Evolutionary conservation across 2,113 vertebrate species (phyloP).

Genomic region (Sapayoa aenigma): DNA sequence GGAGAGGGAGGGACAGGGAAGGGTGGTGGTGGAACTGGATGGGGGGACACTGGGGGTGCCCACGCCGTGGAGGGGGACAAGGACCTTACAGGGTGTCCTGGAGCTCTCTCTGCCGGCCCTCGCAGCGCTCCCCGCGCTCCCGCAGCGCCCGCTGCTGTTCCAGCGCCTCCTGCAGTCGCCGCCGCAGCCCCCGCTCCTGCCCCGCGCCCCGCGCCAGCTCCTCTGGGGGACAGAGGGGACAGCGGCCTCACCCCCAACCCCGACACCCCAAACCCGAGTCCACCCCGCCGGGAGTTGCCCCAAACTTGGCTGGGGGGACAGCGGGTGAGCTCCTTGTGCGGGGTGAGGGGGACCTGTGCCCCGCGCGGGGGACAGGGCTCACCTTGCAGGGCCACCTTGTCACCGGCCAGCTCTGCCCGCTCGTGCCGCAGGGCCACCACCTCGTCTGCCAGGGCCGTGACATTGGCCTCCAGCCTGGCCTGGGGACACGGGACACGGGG

Average conservation of each 20-base stretch:
- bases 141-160: neutral
- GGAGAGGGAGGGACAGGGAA: neutral
- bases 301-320: too few species aligned
- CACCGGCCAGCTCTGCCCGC: neutral
- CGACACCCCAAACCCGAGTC: accelerated
- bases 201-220: neutral
- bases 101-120: neutral
- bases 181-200: neutral
- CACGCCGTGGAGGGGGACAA: neutral
- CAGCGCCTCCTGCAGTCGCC: neutral
- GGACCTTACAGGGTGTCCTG: conserved; percentile 1
- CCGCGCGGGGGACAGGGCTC: neutral
- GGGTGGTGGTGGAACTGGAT: too few species aligned
- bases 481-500: neutral
- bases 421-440: neutral
- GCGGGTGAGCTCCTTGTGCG: accelerated
- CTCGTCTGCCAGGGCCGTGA: neutral
- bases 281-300: accelerated
- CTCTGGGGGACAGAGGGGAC: neutral
- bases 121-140: neutral
- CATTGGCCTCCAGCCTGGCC: neutral
- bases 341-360: neutral
- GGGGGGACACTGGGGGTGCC: neutral
- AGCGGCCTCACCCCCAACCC: neutral
- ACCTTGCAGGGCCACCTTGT: neutral